Evolutionary conservation across 2,888 invertebrate genomes (phyloP), one percentile per base, ranked within the genome.

Genomic region (Calameuta filiformis): DNA sequence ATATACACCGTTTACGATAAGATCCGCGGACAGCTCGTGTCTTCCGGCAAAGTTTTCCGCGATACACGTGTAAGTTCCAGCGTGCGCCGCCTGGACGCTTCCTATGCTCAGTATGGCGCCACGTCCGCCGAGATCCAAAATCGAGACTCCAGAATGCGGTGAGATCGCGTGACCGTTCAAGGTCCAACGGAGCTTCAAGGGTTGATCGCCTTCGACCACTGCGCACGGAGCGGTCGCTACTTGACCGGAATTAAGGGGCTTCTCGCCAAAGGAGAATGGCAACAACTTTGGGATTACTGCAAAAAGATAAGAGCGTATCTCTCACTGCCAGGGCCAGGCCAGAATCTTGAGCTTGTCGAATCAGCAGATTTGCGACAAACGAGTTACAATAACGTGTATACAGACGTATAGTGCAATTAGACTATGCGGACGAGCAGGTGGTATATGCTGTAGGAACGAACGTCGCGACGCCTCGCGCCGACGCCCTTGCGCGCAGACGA

Each of bases 111-210:
- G 87, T 82, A 95, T 94, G 84, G 94, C 95, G 77, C 95, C 94
- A 76, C 95, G 94, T 89, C 94, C 94, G 82, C 94, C 95, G 83
- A 94, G 92, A 85, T 93, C 93, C 87, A 94, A 89, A 77, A 93
- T 91, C 12, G 93, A 92, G 77, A 94, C 92, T 80, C 93, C 93
- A 80, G 90, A 90, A 85, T 92, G 91, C 56, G 91, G 91, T 79
- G 90, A 91, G 76, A 92, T 91, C 78, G 87, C 79, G 75, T 90
- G 90, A 85, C 89, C 89, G 83, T 92, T 92, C 79, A 93, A 92
- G 79, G 93, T 92, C 95, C 95, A 95, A 79, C 92, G 92, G 69
- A 95, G 93, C 85, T 93, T 93, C 76, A 95, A 92, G 71, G 95
- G 95, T 80, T 93, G 92, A 90, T 95, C 95, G 35, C 95, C 95